Evolutionary conservation across 2,888 invertebrate species (phyloP).

Genomic region (Theretra japonica): DNA sequence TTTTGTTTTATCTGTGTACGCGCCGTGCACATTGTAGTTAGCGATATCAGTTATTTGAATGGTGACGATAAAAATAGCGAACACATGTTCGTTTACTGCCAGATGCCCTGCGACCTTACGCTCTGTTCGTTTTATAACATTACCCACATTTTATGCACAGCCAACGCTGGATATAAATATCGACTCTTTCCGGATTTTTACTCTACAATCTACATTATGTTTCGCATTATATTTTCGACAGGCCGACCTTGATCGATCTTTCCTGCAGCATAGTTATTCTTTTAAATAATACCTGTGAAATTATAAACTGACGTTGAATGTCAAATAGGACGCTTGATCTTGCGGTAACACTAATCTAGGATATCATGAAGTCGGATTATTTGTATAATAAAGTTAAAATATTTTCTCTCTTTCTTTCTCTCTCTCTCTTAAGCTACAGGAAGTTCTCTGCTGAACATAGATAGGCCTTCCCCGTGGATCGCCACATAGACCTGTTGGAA

Average conservation of each 20-base stretch:
- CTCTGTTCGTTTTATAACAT: slow-evolving; percentile 61
- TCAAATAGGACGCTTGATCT: too few relatives aligned
- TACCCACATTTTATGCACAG: slow-evolving; percentile 53
- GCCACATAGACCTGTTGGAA: too few relatives aligned
- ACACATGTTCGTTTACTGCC: slow-evolving; percentile 72
- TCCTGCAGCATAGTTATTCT: too few relatives aligned
- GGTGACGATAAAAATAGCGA: slow-evolving; percentile 76
- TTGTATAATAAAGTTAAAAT: too few relatives aligned
- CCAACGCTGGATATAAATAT: slow-evolving; percentile 61
- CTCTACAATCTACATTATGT: slow-evolving; percentile 63
- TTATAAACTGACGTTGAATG: too few relatives aligned
- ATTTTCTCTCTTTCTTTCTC: too few relatives aligned
- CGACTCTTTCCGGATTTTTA: slow-evolving; percentile 58
- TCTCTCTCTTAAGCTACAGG: too few relatives aligned
- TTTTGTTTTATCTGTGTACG: slow-evolving; percentile 44
- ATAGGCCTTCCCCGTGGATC: too few relatives aligned
- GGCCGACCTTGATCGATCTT: background rate
- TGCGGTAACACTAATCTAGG: too few relatives aligned
- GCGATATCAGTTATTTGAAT: slow-evolving; percentile 73
- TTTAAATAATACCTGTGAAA: too few relatives aligned
- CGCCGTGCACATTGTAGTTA: slow-evolving; percentile 54
- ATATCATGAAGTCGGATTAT: too few relatives aligned
- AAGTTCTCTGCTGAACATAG: too few relatives aligned
- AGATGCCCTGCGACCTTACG: slow-evolving; percentile 83
- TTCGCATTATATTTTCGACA: slow-evolving; percentile 54